Conservation (phyloP, 2,797 vertebrate species). For the Synanceia verrucosa region DNA sequence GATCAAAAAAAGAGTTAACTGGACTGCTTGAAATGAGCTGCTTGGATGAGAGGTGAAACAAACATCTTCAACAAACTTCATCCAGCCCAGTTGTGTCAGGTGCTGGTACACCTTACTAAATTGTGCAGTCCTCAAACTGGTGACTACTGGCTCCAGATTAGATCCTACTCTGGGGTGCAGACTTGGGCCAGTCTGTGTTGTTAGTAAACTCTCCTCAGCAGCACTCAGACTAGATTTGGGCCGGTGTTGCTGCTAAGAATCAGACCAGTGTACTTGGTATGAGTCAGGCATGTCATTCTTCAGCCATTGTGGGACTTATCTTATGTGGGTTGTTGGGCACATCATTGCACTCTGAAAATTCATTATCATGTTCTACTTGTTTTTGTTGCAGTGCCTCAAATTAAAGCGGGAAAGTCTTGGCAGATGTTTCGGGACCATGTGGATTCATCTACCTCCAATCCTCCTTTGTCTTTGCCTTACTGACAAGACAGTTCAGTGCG, state of each 20-base stretch:
- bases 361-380: not conserved
- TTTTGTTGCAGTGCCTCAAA: conserved; percentile 20
- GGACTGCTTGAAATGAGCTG: too few relatives aligned
- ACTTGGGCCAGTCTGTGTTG: not conserved
- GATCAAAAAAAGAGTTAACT: too few relatives aligned
- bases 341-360: not conserved
- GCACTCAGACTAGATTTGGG: not conserved
- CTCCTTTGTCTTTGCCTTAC: not conserved
- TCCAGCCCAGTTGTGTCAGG: not conserved
- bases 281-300: not conserved
- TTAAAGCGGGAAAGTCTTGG: not conserved
- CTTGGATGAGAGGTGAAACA: too few relatives aligned
- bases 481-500: not conserved
- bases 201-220: not conserved
- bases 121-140: not conserved
- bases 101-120: not conserved
- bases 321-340: not conserved
- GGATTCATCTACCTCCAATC: not conserved
- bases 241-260: not conserved
- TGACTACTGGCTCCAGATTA: not conserved
- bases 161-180: not conserved
- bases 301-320: not conserved
- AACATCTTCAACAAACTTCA: too few relatives aligned
- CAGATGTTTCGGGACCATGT: not conserved
- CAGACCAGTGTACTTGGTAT: not conserved